Evolutionary conservation across 2,113 vertebrate genomes (phyloP).

Genomic region (Diphyllodes magnificus): DNA sequence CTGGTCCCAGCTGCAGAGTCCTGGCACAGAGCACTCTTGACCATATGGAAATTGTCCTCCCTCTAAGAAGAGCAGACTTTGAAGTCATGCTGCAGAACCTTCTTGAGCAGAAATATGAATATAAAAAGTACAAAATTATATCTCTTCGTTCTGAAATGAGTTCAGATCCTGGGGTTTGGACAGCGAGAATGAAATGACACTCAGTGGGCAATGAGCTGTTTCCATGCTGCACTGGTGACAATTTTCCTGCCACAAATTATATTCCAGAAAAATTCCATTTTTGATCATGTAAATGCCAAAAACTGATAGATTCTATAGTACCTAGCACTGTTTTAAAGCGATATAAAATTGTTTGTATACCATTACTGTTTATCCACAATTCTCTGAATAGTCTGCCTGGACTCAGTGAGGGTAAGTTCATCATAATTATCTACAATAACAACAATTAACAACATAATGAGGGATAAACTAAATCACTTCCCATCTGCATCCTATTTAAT

Average conservation of each 20-base stretch:
- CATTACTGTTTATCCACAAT: conserved; percentile 31
- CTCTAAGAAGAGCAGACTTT: not conserved
- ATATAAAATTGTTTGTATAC: not conserved
- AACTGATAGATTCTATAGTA: accelerated
- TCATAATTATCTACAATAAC: conserved; percentile 32
- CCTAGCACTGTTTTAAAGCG: not conserved
- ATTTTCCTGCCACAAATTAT: not conserved
- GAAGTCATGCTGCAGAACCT: not conserved
- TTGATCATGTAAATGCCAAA: not conserved
- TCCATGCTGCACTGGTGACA: not conserved
- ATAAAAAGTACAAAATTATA: not conserved
- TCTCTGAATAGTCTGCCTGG: not conserved
- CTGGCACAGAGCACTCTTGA: not conserved
- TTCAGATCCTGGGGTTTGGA: not conserved
- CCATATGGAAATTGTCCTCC: not conserved
- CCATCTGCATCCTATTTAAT: conserved; percentile 10
- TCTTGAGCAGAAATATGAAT: not conserved
- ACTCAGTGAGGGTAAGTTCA: not conserved
- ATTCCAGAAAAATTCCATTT: not conserved
- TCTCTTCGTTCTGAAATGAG: not conserved
- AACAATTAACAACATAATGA: conserved; percentile 40
- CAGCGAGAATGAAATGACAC: not conserved
- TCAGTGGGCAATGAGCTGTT: not conserved
- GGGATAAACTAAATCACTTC: conserved; percentile 7
- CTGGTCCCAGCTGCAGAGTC: not conserved